Evolutionary conservation across 1,140 invertebrate genomes (phyloP), one percentile per base, ranked within the genome.

Genomic region (Drosophila takahashii): DNA sequence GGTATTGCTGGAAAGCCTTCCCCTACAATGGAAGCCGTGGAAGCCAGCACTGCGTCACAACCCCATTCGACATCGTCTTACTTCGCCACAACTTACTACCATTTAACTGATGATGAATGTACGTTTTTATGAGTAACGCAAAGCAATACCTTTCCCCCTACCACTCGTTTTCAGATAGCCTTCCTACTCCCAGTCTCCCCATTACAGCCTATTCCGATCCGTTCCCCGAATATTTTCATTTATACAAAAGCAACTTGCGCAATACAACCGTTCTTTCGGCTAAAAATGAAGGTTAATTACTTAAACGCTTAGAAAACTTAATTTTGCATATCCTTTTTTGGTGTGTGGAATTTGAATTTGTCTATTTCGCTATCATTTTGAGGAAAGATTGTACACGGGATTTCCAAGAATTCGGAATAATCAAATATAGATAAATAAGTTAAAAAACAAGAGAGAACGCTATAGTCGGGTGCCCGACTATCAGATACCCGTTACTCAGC

Each of bases 61-160:
- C 77, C 90, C 29, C 90, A 91, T 65, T 64, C 90, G 29, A 77
- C 89, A 60, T 83, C 90, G 16, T 90, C 90, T 48, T 92, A 92
- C 66, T 92, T 92, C 67, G 67, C 91, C 48, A 91, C 91, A 64
- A 92, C 91, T 15, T 92, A 92, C 62, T 91, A 91, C 71, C 91
- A 92, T 67, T 77, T 92, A 67, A 89, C 87, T 37, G 91, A 92
- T 77, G 91, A 92, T 74, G 91, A 92, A 92, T 92, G 91, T 92
- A 92, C 57, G 91, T 90, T 65, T 64, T 51, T 6, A 29, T 34
- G 5, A 11, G 9, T 51, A 32, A 32, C 9, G 27, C 15, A 9
- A 32, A 50, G 45, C n/a, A 29, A 48, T 15, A 8, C 45, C n/a
- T 8, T 15, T 48, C 9, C 27, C 26, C n/a, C 26, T 34, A 18